A percentile compares a stretch with the other conserved stretches of the same genome.
phyloP scores from a whole-genome alignment of 1,140 invertebrate genomes.

The Drosophila guanche region DNA sequence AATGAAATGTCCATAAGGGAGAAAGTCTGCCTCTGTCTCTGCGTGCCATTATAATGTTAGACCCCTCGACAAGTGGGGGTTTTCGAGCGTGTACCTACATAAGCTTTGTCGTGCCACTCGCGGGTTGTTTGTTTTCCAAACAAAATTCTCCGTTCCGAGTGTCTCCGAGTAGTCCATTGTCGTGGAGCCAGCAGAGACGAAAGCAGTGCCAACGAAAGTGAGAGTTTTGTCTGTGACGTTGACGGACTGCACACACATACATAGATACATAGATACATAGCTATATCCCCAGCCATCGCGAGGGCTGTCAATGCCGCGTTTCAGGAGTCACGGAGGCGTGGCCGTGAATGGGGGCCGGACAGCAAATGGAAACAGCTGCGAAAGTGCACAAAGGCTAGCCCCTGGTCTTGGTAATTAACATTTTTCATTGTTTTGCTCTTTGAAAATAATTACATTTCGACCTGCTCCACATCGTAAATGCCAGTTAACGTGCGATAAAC shows the following conservation, averaged over 20 bases:
- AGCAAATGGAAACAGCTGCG: slow-evolving; percentile 31
- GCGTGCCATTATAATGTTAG: slow-evolving; percentile 67
- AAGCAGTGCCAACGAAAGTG: slow-evolving; percentile 71
- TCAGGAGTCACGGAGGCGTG: slow-evolving; percentile 20
- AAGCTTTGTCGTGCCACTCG: slow-evolving; percentile 48
- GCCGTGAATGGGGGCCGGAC: slow-evolving; percentile 11
- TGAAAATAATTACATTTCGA: background rate
- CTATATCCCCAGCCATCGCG: slow-evolving; percentile 49
- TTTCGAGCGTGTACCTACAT: slow-evolving; percentile 56
- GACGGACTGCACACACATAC: slow-evolving; percentile 38
- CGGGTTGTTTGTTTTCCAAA: slow-evolving; percentile 76
- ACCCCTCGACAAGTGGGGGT: slow-evolving; percentile 24
- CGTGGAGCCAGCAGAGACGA: slow-evolving; percentile 38
- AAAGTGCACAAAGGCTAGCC: slow-evolving; percentile 42
- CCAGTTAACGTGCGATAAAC: background rate
- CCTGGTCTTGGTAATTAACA: slow-evolving; percentile 36
- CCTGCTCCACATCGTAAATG: slow-evolving; percentile 11
- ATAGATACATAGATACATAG: too few species aligned
- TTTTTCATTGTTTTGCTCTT: slow-evolving; percentile 32
- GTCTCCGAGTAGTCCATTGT: slow-evolving; percentile 59
- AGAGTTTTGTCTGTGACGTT: slow-evolving; percentile 49
- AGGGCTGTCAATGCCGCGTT: slow-evolving; percentile 70
- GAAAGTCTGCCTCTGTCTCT: slow-evolving; percentile 62
- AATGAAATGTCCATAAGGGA: slow-evolving; percentile 57
- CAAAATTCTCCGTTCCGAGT: slow-evolving; percentile 69